Conservation (phyloP, 1,140 invertebrate species). For the Ridgeia piscesae region DNA sequence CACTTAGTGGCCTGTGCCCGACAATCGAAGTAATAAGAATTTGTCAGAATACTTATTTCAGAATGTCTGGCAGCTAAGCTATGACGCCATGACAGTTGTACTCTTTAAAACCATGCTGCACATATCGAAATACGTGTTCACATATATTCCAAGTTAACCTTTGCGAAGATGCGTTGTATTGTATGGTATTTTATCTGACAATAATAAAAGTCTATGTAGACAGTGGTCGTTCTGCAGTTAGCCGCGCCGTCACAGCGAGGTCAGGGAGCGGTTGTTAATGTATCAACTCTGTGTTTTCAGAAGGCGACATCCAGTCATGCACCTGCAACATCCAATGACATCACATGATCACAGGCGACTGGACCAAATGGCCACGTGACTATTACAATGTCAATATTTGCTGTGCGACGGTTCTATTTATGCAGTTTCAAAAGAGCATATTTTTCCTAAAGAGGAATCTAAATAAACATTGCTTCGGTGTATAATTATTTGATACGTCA, state of each 20-base stretch:
- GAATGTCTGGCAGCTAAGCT: no score
- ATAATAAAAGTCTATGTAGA: not conserved
- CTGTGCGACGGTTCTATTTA: not conserved
- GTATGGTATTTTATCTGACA: not conserved
- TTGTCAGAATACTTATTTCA: no score
- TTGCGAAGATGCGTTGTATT: not conserved
- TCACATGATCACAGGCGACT: not conserved
- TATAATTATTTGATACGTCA: not conserved
- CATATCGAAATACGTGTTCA: not conserved
- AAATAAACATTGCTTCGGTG: not conserved
- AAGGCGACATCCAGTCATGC: not conserved
- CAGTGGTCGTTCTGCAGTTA: not conserved
- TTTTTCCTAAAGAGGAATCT: not conserved
- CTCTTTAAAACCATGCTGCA: not conserved
- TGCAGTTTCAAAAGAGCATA: not conserved
- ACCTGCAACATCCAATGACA: not conserved
- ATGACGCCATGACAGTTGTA: not conserved
- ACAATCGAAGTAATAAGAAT: no score
- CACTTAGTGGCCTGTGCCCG: no score
- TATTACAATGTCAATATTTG: not conserved
- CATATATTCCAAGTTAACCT: not conserved
- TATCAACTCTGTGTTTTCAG: not conserved
- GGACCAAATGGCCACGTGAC: not conserved
- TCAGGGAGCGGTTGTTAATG: not conserved
- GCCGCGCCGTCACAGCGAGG: not conserved